Base-by-base conservation (phyloP, 2,888 invertebrate genomes). In the Steinernema scapterisci region DNA sequence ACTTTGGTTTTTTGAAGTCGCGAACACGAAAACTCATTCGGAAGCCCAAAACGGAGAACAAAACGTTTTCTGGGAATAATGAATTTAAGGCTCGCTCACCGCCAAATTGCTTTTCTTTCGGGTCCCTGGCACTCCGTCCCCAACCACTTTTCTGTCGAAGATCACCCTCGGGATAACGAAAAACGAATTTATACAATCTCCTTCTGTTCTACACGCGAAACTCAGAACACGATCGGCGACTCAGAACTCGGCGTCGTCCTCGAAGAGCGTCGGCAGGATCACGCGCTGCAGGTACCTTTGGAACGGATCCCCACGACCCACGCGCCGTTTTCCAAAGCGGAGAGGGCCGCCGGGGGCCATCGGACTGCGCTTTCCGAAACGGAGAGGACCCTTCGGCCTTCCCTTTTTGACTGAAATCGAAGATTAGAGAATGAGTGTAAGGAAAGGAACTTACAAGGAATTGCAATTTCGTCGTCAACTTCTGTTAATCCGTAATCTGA, bases 321-420 rank as follows among this genome's bases (percentile, higher is more conserved):
- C 63, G 63, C 63, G 63, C 2, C 63, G 63, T 27, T 63, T 63
- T 27, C 63, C 63, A 31, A 63, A 63, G 6, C 63, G 63, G 31
- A 63, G 63, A 9, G 63, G 63, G 27, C 63, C 63, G 19, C 63
- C 63, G 31, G 63, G 63, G 16, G 63, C 21, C 52, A 23, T 21
- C 11, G 52, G 52, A 3, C 21, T 23, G 63, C 63, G 63, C 31
- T 63, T 63, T n/a, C 63, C 63, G 63, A 63, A 63, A 16, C 63
- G 63, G 2, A 63, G 63, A 16, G 63, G 63, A 16, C 63, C 63
- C 38, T 63, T 63, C 31, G 63, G 63, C 23, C 52, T 19, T 13
- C 63, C 63, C n/a, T 63, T 63, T 31, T 63, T 63, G 31, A 63
- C 63, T 63, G 38, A 63, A 63, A 63, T 1, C 25, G 21, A 1